Conservation (phyloP, 1,140 invertebrate species). For the Pseudomyrmex gracilis region DNA sequence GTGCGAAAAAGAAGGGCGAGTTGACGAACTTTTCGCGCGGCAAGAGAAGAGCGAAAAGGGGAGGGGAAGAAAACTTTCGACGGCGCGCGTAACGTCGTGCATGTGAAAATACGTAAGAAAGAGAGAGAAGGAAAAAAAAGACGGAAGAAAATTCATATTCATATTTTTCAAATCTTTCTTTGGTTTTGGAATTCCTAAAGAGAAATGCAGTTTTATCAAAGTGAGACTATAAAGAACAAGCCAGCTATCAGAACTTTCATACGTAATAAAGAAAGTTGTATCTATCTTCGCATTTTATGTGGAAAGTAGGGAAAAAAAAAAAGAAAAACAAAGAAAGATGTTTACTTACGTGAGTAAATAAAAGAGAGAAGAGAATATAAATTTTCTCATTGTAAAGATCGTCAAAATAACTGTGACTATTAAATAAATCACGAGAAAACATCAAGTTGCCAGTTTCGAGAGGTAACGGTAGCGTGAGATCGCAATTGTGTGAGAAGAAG, state of each 20-base stretch:
- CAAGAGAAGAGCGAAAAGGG: neutral
- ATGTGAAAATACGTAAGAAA: neutral
- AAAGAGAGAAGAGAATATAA: too few species aligned
- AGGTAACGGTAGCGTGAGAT: neutral
- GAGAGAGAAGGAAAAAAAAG: neutral
- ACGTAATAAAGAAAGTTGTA: too few species aligned
- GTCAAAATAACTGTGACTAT: too few species aligned
- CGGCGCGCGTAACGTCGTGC: neutral
- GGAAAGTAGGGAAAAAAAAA: too few species aligned
- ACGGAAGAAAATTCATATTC: neutral
- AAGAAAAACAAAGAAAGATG: too few species aligned
- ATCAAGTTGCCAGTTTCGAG: neutral
- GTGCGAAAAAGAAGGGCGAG: neutral
- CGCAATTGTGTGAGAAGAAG: constrained; percentile 20
- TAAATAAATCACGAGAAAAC: too few species aligned
- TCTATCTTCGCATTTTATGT: too few species aligned
- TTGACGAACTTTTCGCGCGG: constrained; percentile 26
- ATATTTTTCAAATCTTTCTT: neutral
- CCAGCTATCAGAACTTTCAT: too few species aligned
- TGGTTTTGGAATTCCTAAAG: neutral
- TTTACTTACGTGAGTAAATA: too few species aligned
- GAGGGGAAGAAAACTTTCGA: neutral
- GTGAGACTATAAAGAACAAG: too few species aligned
- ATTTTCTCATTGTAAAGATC: too few species aligned
- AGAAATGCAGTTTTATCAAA: neutral